These are phyloP conservation scores for Rhinichthys klamathensis DNA, from an alignment of 2,113 vertebrate genomes.

Conservation along the genomic window DNA sequence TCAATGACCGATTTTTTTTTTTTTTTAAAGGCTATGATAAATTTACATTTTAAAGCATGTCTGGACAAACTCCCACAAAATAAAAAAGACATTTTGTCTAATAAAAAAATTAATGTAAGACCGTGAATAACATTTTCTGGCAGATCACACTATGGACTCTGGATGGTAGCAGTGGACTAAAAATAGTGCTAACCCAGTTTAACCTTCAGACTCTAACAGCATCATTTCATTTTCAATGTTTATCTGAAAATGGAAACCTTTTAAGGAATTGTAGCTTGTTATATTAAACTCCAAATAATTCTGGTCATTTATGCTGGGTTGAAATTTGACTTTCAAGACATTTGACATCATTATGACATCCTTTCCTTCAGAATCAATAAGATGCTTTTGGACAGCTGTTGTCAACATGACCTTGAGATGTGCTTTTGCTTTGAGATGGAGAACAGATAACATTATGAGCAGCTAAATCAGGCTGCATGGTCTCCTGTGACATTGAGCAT, in stretches of 20 bases:
- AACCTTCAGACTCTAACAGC: neutral
- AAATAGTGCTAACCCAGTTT: conserved; percentile 5
- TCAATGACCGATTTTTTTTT: no score
- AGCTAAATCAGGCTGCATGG: conserved; percentile 6
- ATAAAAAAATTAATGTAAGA: no score
- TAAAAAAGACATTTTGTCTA: no score
- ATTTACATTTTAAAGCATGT: neutral
- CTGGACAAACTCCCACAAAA: no score
- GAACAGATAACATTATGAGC: conserved; percentile 15
- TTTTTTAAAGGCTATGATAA: neutral
- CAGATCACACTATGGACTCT: neutral
- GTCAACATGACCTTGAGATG: conserved; percentile 46
- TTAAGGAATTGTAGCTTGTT: neutral
- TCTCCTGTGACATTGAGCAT: conserved; percentile 50
- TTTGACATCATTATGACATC: conserved; percentile 25
- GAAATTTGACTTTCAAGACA: neutral
- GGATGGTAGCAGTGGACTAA: conserved; percentile 7
- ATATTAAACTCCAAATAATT: conserved; percentile 4
- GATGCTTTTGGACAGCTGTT: conserved; percentile 5
- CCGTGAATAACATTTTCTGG: no score
- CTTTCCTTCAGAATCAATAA: neutral
- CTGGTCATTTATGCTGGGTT: neutral
- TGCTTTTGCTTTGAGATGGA: conserved; percentile 12
- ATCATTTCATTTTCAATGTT: neutral
- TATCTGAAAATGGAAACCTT: neutral